Evolutionary conservation across 2,797 vertebrate genomes (phyloP), one percentile per base, ranked within the genome.

Genomic region (Austrolebias charrua): DNA sequence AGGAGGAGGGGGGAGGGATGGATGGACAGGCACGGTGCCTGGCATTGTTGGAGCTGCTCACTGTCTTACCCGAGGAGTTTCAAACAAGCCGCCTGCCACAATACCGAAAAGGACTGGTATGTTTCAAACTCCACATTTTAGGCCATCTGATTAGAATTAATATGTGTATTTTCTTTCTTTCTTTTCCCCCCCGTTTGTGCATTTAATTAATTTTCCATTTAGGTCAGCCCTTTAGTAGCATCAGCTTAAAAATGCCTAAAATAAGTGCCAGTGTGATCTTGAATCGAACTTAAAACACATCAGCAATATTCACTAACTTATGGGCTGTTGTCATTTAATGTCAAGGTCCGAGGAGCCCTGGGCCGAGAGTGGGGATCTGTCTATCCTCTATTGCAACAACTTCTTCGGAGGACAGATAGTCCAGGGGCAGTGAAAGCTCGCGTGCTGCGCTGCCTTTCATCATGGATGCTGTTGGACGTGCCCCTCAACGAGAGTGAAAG

Each of bases 61-160:
- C 98, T 0, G 98, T 99, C 67, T 91, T 99, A 76, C 98, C 98
- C 0, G 98, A 99, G 91, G 98, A 99, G 90, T 98, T 99, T 75
- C 98, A 99, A 91, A 99, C 97, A 63, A 98, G 96, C 80, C 95
- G 97, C 11, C 93, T 99, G 55, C 96, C 97, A 0, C 97, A 98
- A 85, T 97, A 96, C 83, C 94, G 95, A 62, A 97, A 96, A 80
- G 95, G 96, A 64, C 95, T 96, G 92, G 98, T 99, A 43, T 82
- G 94, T 79, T 24, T 64, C 29, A 38, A 19, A 4, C 29, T 5
- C 56, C 33, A 14, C 18, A 20, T 44, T 24, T 45, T 8, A n/a
- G 28, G 13, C 45, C 50, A 48, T 28, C 14, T 12, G 16, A 42
- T 63, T 57, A 20, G 8, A 20, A 16, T 13, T 16, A 18, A 29